phyloP scores from a whole-genome alignment of 2,797 vertebrate genomes.

The Ctenopoma multispine region DNA sequence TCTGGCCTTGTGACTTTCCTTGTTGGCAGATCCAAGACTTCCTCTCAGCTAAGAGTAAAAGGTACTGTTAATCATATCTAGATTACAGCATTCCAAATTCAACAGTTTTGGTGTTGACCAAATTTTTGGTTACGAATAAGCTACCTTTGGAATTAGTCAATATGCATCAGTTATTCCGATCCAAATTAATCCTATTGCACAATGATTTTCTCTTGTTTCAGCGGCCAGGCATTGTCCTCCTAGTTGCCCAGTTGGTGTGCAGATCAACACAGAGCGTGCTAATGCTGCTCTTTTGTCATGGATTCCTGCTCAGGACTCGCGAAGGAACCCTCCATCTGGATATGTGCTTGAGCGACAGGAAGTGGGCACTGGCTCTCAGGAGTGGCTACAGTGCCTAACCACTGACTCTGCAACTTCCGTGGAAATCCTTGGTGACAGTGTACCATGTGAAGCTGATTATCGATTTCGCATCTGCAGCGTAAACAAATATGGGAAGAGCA shows the following conservation, averaged over 20 bases:
- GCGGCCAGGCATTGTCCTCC: conserved; percentile 91
- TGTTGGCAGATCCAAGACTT: conserved; percentile 91
- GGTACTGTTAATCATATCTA: conserved; percentile 78
- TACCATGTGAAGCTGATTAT: conserved; percentile 93
- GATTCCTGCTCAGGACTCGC: conserved; percentile 88
- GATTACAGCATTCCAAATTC: not conserved
- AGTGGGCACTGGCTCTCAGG: conserved; percentile 85
- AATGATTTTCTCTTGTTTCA: conserved; percentile 66
- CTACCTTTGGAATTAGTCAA: not conserved
- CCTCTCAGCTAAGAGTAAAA: conserved; percentile 95
- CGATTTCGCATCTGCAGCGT: conserved; percentile 92
- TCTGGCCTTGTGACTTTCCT: conserved; percentile 92
- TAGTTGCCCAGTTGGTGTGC: conserved; percentile 87
- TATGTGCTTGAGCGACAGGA: conserved; percentile 94
- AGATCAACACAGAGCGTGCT: conserved; percentile 90
- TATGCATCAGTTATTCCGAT: conserved; percentile 3
- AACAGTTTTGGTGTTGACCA: conserved; percentile 4
- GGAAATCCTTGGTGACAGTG: conserved; percentile 93
- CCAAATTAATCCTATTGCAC: not conserved
- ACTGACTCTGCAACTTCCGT: conserved; percentile 91
- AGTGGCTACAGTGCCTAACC: conserved; percentile 95
- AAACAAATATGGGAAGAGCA: conserved; percentile 92
- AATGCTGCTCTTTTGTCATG: conserved; percentile 93
- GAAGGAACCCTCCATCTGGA: conserved; percentile 87
- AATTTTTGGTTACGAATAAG: not conserved